Evolutionary conservation across 2,113 vertebrate genomes (phyloP), one percentile per base, ranked within the genome.

Genomic region (Cinclus cinclus): DNA sequence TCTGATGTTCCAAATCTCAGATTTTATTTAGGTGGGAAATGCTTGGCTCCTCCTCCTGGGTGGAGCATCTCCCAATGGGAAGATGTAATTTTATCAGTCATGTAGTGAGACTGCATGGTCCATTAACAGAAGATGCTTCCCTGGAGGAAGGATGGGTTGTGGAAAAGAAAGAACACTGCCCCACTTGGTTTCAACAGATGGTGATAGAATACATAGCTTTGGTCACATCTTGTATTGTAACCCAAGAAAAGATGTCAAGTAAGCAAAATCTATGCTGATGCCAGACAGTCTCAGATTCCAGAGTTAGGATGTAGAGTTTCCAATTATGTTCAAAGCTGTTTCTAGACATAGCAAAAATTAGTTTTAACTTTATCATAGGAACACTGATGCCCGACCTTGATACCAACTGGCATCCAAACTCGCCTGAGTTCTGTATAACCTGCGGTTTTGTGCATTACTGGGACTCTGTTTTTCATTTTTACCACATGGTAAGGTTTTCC

Each of bases 251-350:
- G 27, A 52, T 93, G 80, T 96, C 60, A 91, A 93, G 67, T 86
- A 71, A 90, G 86, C 77, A 78, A 86, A 93, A 37, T 90, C 21
- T 74, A 68, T 77, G n/a, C 47, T 63, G 44, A 83, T 83, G 85
- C 87, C 92, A 96, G 69, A 67, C 15, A 74, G 41, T 47, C 35
- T 96, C 82, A 83, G 83, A 78, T 83, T 95, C 85, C 87, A 80
- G 39, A 94, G 55, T 83, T 87, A 80, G 47, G 49, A 93, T 70
- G 64, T 79, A 86, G 78, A 87, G 60, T 63, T 96, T 83, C 63
- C 92, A 90, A 70, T 83, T 81, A 58, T 50, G 18, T 52, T 67
- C 83, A 88, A 91, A 94, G 69, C 24, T 79, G 4, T 84, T 94
- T 84, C 78, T 92, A 95, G 44, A 95, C 76, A n/a, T 9, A 75